Percentiles rank a stretch among this genome's conserved stretches.
phyloP scores from a whole-genome alignment of 2,888 invertebrate species.

The Eumacrocentrus americanus region DNA sequence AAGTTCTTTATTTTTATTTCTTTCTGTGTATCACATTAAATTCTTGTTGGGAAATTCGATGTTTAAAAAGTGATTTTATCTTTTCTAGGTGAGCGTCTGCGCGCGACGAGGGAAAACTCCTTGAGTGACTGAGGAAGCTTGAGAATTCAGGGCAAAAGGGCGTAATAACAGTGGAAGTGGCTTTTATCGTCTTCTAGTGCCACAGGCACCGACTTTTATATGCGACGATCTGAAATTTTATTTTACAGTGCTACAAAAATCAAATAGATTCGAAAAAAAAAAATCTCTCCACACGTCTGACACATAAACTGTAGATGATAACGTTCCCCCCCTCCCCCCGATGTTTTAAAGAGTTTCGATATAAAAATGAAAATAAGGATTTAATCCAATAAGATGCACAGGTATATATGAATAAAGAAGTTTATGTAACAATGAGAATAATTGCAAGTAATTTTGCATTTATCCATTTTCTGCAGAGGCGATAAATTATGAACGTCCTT shows the following conservation, averaged over 20 bases:
- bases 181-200: not conserved
- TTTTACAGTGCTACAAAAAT: not conserved
- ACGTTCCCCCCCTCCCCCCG: too few species aligned
- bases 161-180: not conserved
- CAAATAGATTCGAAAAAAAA: not conserved
- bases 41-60: not conserved
- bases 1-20: too few species aligned
- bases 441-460: conserved; percentile 18
- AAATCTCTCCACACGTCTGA: too few species aligned
- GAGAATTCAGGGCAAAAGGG: not conserved
- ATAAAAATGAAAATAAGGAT: conserved; percentile 12
- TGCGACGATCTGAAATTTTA: not conserved
- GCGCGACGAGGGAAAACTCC: too few species aligned
- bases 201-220: not conserved
- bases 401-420: too few species aligned
- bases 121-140: not conserved
- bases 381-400: too few species aligned
- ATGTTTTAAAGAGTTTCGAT: too few species aligned
- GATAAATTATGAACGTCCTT: conserved; percentile 22
- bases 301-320: too few species aligned
- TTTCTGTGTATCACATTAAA: too few species aligned
- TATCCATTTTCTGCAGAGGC: conserved; percentile 7
- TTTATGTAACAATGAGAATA: conserved; percentile 14
- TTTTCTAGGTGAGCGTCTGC: not conserved
- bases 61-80: not conserved